phyloP scores from a whole-genome alignment of 2,888 invertebrate genomes.

The Sesia apiformis region DNA sequence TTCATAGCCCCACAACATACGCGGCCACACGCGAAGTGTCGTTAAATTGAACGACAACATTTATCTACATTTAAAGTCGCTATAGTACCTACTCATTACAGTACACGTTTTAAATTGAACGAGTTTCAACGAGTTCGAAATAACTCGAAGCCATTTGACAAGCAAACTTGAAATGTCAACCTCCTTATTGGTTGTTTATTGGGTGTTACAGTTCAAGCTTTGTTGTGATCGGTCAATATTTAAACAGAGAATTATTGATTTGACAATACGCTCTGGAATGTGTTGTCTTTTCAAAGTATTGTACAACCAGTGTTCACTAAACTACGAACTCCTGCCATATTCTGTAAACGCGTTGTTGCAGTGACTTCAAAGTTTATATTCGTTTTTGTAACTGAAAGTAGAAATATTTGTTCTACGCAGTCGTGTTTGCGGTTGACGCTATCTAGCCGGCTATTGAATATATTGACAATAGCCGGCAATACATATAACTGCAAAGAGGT shows the following conservation, averaged over 20 bases:
- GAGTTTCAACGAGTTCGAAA: neutral
- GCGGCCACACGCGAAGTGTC: slow-evolving; percentile 48
- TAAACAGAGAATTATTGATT: neutral
- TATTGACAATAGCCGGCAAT: too few species aligned
- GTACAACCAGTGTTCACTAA: too few species aligned
- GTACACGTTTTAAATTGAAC: neutral
- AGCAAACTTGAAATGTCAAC: slow-evolving; percentile 18
- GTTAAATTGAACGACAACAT: slow-evolving; percentile 55
- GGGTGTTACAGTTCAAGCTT: neutral
- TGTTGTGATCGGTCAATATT: neutral
- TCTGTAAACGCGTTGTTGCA: too few species aligned
- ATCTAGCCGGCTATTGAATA: too few species aligned
- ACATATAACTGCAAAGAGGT: too few species aligned
- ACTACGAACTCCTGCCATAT: too few species aligned
- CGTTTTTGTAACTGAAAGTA: too few species aligned
- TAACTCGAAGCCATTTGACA: slow-evolving; percentile 12
- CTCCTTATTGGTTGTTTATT: neutral
- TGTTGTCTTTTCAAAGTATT: too few species aligned
- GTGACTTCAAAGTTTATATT: too few species aligned
- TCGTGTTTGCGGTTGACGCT: too few species aligned
- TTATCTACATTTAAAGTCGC: slow-evolving; percentile 36
- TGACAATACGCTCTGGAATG: too few species aligned
- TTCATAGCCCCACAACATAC: slow-evolving; percentile 16
- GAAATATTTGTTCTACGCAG: too few species aligned
- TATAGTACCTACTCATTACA: slow-evolving; percentile 2